These are phyloP conservation scores for Erpobdella octoculata DNA, from an alignment of 2,888 invertebrate species.

Conservation along the genomic window DNA sequence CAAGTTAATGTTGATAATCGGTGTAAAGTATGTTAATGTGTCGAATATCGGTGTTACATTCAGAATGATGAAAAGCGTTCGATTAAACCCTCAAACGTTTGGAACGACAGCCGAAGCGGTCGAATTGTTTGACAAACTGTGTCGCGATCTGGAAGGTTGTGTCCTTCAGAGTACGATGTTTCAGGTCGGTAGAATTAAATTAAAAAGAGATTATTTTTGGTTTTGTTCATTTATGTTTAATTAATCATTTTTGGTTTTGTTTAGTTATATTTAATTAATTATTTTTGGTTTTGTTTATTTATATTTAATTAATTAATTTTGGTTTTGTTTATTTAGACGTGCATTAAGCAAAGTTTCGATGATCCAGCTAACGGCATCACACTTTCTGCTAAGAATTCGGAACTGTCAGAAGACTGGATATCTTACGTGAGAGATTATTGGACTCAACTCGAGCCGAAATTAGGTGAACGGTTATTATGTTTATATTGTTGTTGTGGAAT, in stretches of 20 bases:
- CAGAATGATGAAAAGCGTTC: conserved; percentile 62
- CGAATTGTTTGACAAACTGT: conserved; percentile 63
- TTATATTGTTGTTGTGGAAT: neutral
- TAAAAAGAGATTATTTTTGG: neutral
- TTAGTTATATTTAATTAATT: neutral
- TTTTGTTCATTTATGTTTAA: neutral
- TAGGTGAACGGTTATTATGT: neutral
- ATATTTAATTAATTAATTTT: neutral
- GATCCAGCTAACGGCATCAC: neutral
- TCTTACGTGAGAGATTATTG: neutral
- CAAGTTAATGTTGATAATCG: too few relatives aligned
- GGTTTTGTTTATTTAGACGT: neutral
- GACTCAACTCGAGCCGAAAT: neutral
- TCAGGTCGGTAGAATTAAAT: conserved; percentile 54
- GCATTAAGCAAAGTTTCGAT: neutral
- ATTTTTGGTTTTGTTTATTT: neutral
- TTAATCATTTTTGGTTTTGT: neutral
- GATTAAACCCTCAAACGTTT: conserved; percentile 61
- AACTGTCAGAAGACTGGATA: conserved; percentile 3
- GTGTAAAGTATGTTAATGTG: too few relatives aligned
- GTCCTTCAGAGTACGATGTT: conserved; percentile 66
- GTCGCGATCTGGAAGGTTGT: conserved; percentile 64
- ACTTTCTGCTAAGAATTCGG: neutral
- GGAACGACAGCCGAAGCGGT: conserved; percentile 61
- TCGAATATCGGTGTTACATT: too few relatives aligned